Evolutionary conservation across 2,888 invertebrate genomes (phyloP).

Genomic region (Dugesia japonica): DNA sequence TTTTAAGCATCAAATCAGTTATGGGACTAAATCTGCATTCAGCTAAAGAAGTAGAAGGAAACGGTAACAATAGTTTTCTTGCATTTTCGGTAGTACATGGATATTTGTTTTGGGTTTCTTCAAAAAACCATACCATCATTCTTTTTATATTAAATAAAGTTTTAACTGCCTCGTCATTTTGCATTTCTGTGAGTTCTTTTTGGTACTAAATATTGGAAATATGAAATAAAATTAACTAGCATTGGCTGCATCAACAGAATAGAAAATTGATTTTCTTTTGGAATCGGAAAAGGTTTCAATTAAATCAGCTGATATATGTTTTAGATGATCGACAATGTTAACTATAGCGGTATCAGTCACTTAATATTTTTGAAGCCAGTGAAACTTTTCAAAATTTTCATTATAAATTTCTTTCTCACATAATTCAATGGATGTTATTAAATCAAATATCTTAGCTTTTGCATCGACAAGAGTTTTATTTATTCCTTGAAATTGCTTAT

Average conservation of each 20-base stretch:
- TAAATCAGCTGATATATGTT: too few species aligned
- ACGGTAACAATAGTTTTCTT: too few species aligned
- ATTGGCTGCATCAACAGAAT: background rate
- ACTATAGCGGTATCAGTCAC: background rate
- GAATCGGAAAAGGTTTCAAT: too few species aligned
- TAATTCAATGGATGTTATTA: background rate
- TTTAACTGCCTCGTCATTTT: too few species aligned
- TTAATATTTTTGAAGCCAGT: conserved; percentile 1
- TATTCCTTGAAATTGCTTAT: background rate
- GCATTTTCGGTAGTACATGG: too few species aligned
- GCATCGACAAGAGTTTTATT: conserved; percentile 7
- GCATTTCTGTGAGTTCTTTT: background rate
- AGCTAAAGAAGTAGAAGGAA: too few species aligned
- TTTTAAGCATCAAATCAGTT: too few species aligned
- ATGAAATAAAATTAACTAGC: background rate
- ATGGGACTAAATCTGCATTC: too few species aligned
- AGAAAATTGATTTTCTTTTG: background rate
- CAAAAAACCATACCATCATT: too few species aligned
- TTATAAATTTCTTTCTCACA: background rate
- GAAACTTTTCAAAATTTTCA: background rate
- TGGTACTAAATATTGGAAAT: background rate
- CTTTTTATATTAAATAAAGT: too few species aligned
- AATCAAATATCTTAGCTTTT: background rate
- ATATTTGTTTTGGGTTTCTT: too few species aligned
- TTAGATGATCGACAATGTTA: too few species aligned